phyloP scores from a whole-genome alignment of 2,888 invertebrate genomes.

The Criorhina ranunculi region DNA sequence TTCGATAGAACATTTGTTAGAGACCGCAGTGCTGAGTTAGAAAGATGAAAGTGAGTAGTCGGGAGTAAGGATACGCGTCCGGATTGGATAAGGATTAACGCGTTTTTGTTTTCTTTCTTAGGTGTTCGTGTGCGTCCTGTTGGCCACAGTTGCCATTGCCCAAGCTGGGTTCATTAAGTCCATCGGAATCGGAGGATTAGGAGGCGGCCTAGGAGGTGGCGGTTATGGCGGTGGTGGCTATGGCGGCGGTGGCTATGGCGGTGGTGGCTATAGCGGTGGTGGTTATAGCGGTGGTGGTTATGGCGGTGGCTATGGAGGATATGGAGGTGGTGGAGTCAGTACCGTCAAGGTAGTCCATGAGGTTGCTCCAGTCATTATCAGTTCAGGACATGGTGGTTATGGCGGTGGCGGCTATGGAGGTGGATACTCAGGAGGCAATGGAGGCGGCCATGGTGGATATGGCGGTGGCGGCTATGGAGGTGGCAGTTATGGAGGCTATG shows the following conservation, averaged over 20 bases:
- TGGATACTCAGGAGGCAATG: constrained; percentile 11
- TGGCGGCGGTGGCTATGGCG: constrained; percentile 39
- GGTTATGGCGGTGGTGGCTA: constrained; percentile 35
- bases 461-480: not conserved
- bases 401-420: constrained; percentile 26
- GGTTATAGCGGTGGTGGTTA: constrained; percentile 24
- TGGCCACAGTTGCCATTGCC: constrained; percentile 53
- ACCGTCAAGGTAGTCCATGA: constrained; percentile 43
- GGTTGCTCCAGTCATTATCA: constrained; percentile 5
- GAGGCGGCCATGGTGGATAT: constrained; percentile 13
- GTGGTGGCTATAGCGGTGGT: constrained; percentile 16
- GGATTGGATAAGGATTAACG: constrained; percentile 20
- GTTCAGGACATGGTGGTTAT: constrained; percentile 9
- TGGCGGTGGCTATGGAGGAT: constrained; percentile 6
- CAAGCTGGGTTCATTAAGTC: constrained; percentile 48
- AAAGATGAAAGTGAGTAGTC: constrained; percentile 58
- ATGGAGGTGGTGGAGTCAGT: constrained; percentile 38
- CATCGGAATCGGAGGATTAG: constrained; percentile 36
- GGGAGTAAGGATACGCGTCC: not conserved
- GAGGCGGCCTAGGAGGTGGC: constrained; percentile 18
- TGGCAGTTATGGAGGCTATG: not conserved
- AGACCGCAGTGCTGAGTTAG: constrained; percentile 18
- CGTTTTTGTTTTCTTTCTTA: constrained; percentile 12
- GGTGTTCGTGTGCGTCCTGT: constrained; percentile 57
- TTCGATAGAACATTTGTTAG: constrained; percentile 49